Base-by-base conservation (phyloP, 2,888 invertebrate genomes). In the Holacanthella duospinosa region DNA sequence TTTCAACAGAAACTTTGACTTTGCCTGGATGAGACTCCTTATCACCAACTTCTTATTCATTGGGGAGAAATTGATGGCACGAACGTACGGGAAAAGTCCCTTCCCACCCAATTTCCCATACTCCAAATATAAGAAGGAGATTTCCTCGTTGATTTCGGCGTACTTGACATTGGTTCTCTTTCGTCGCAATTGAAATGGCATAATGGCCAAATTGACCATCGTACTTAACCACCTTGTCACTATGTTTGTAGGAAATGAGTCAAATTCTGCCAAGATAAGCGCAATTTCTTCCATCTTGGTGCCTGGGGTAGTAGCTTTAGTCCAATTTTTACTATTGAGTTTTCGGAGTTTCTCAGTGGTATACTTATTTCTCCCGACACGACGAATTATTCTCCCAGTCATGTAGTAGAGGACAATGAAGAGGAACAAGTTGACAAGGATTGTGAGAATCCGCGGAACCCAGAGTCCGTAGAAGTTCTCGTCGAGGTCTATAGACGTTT, bases 361-460 rank as follows among this genome's bases (percentile, higher is more conserved):
- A 26, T 61, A 61, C 55, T 61, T 61, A 4, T 25, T 54, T 48
- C 29, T 36, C 43, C 43, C 25, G 6, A 29, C 29, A 19, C 36
- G 12, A 16, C 36, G 29, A 21, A 36, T 55, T 29, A 61, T 43
- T 29, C 62, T 66, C 29, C 72, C 70, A 9, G 68, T 62, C 9
- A 72, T 55, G 59, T 65, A 71, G 61, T 70, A 72, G 25, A 72
- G 59, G 12, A 66, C 59, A 43, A 71, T 55, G 29, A 72, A 72
- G 3, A 71, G 60, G 55, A 71, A 53, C 4, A 72, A 44, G 55
- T 72, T 72, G 1, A 71, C 55, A 1, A 54, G 43, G 48, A 72
- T 59, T 2, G 72, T 70, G 9, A 67, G 62, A 21, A 72, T 65
- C 21, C 68, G 26, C 1, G 66, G 64, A 43, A 58, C 43, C 70